phyloP scores from a whole-genome alignment of 1,140 invertebrate genomes.

The Drosophila ambigua region DNA sequence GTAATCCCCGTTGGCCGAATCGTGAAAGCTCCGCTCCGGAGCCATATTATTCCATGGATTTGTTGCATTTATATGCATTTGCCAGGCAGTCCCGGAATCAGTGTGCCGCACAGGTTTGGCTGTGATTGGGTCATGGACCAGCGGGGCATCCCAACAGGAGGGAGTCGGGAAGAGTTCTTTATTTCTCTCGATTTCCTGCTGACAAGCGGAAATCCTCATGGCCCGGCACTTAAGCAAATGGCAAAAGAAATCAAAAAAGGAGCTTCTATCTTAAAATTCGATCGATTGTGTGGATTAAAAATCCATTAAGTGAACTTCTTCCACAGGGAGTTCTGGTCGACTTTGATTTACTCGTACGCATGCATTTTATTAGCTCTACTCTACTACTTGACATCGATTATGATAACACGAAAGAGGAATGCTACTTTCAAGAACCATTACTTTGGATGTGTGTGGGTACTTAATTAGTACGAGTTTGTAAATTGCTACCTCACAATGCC shows the following conservation, averaged over 20 bases:
- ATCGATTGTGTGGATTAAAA: constrained; percentile 27
- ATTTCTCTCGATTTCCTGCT: constrained; percentile 54
- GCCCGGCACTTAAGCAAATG: constrained; percentile 55
- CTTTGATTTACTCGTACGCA: no score
- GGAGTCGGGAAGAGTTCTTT: constrained; percentile 14
- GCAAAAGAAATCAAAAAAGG: constrained; percentile 29
- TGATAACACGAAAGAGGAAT: no score
- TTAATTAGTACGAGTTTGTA: no score
- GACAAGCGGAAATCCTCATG: constrained; percentile 62
- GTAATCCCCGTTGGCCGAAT: constrained; percentile 71
- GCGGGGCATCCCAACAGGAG: constrained; percentile 7
- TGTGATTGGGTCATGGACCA: constrained; percentile 63
- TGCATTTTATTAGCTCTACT: no score
- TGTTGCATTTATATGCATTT: constrained; percentile 72
- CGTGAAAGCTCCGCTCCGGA: constrained; percentile 67
- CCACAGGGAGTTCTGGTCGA: background rate
- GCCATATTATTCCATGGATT: constrained; percentile 77
- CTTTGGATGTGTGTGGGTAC: no score
- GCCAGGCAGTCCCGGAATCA: constrained; percentile 51
- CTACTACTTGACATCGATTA: no score
- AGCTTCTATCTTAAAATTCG: constrained; percentile 22
- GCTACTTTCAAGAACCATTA: no score
- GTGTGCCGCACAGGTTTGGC: constrained; percentile 62
- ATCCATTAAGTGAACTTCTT: constrained; percentile 14
- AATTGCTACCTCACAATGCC: background rate